These are phyloP conservation scores for Crocidura indochinensis DNA, from an alignment of 2,797 vertebrate species.

Conservation along the genomic window DNA sequence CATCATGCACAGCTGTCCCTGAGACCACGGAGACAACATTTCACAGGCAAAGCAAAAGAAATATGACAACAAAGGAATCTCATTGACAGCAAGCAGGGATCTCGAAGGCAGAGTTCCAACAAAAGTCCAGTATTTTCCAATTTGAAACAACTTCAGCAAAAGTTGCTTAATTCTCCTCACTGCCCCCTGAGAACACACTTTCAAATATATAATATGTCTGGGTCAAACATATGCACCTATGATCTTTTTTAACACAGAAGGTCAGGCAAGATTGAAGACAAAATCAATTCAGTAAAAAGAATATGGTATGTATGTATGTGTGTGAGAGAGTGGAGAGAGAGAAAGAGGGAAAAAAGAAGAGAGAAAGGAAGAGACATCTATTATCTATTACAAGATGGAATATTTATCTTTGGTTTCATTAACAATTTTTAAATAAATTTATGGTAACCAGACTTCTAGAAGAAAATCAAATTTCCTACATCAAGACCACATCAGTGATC, in stretches of 20 bases:
- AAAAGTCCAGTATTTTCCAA: conserved; percentile 1
- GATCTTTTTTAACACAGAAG: background rate
- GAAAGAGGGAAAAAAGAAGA: too few species aligned
- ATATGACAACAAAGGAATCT: background rate
- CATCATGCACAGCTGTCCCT: background rate
- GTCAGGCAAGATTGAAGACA: background rate
- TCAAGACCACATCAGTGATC: background rate
- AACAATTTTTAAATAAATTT: background rate
- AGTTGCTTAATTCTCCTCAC: background rate
- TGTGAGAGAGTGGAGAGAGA: too few species aligned
- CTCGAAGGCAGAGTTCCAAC: background rate
- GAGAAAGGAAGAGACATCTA: too few species aligned
- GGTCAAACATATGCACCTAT: background rate
- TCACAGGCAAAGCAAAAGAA: background rate
- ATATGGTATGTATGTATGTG: background rate
- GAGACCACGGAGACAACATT: background rate
- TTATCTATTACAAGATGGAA: background rate
- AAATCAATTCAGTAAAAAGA: background rate
- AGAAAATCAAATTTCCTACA: background rate
- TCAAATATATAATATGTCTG: background rate
- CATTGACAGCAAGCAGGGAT: background rate
- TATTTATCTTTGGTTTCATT: background rate
- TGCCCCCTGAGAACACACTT: background rate
- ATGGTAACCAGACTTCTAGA: background rate
- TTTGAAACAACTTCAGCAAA: background rate